These are phyloP conservation scores for Pemphredon lugubris DNA, from an alignment of 2,888 invertebrate species.

Conservation along the genomic window DNA sequence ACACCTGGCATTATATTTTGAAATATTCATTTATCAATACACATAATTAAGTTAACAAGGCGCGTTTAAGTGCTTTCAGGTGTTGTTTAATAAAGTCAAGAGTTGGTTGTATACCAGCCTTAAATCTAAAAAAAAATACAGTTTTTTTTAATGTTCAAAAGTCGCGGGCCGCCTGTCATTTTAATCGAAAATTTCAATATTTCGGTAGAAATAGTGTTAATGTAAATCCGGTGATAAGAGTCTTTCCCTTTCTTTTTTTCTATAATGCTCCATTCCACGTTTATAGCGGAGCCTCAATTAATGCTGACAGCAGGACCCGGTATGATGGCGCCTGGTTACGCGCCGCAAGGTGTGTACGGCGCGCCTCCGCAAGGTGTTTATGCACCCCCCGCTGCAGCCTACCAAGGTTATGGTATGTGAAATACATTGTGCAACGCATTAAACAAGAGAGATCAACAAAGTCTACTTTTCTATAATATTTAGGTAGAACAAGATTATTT, in stretches of 20 bases:
- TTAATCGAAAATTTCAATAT: no score
- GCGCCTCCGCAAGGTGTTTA: slow-evolving; percentile 78
- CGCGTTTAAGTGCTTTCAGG: no score
- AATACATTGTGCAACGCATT: slow-evolving; percentile 66
- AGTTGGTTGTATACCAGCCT: background rate
- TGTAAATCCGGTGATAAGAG: background rate
- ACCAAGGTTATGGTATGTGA: slow-evolving; percentile 87
- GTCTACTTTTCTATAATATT: slow-evolving; percentile 78
- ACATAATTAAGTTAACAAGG: no score
- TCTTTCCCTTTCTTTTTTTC: background rate
- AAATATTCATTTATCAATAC: no score
- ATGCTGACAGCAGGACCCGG: slow-evolving; percentile 98
- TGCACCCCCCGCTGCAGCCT: slow-evolving; percentile 82
- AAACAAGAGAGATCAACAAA: slow-evolving; percentile 71
- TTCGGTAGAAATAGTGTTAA: no score
- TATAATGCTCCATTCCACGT: slow-evolving; percentile 1
- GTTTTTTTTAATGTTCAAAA: no score
- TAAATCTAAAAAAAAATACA: background rate
- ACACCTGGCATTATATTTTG: no score
- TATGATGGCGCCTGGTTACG: slow-evolving; percentile 85
- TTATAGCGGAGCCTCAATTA: slow-evolving; percentile 92
- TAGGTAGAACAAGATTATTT: slow-evolving; percentile 73
- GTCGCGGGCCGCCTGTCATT: no score
- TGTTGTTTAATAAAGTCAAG: no score
- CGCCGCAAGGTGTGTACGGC: slow-evolving; percentile 80